These are phyloP conservation scores for Sebastes oblongus DNA, from an alignment of 2,797 vertebrate genomes.

Conservation along the genomic window DNA sequence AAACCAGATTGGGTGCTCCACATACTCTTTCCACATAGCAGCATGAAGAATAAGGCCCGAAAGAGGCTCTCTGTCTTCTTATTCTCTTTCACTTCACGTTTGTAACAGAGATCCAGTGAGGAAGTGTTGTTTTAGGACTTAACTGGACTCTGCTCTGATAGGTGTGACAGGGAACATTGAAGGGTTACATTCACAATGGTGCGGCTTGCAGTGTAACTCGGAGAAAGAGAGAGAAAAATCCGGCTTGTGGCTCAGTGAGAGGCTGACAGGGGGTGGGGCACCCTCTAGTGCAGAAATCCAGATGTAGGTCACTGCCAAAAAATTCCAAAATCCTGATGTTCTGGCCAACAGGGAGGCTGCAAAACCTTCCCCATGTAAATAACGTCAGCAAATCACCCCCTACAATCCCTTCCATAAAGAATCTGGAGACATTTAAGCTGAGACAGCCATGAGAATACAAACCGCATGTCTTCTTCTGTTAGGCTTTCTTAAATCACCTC, in stretches of 20 bases:
- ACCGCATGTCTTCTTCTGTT: constrained; percentile 81
- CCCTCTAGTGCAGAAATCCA: constrained; percentile 80
- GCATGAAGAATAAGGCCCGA: constrained; percentile 43
- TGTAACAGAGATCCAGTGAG: constrained; percentile 35
- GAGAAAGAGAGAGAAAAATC: constrained; percentile 44
- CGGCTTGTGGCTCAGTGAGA: constrained; percentile 60
- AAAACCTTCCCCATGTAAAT: constrained; percentile 81
- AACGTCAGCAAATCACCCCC: constrained; percentile 81
- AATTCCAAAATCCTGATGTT: constrained; percentile 83
- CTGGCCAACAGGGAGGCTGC: constrained; percentile 78
- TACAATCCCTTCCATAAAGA: constrained; percentile 74
- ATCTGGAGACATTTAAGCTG: constrained; percentile 83
- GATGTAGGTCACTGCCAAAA: constrained; percentile 85
- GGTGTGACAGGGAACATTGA: constrained; percentile 57
- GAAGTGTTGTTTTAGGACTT: constrained; percentile 63
- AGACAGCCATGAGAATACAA: constrained; percentile 82
- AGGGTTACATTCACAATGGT: constrained; percentile 40
- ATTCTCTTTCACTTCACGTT: constrained; percentile 31
- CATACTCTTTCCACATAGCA: constrained; percentile 54
- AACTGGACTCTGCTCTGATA: constrained; percentile 40
- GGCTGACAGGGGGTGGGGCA: constrained; percentile 68
- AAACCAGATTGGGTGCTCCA: constrained; percentile 75
- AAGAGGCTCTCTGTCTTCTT: constrained; percentile 38
- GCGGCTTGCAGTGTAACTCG: constrained; percentile 17
- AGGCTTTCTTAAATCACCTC: constrained; percentile 78